These are phyloP conservation scores for Melanogrammus aeglefinus DNA, from an alignment of 2,797 vertebrate species.

Conservation along the genomic window DNA sequence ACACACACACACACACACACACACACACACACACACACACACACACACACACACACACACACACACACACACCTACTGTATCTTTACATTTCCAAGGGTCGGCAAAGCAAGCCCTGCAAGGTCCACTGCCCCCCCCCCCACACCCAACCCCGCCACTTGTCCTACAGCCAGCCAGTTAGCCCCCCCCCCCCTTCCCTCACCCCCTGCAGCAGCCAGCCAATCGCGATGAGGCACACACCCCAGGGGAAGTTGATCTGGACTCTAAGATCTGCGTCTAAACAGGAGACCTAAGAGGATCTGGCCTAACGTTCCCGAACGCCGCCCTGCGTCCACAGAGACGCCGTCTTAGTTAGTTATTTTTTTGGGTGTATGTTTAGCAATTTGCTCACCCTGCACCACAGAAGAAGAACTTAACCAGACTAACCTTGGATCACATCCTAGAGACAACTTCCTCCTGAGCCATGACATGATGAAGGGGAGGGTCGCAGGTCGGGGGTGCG, in stretches of 20 bases:
- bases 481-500: constrained; percentile 61
- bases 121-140: constrained; percentile 8
- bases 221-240: constrained; percentile 35
- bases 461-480: constrained; percentile 75
- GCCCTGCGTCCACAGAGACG: not conserved
- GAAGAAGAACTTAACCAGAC: constrained; percentile 51
- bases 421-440: constrained; percentile 71
- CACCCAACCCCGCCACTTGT: not conserved
- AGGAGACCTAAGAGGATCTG: not conserved
- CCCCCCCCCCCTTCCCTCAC: no score
- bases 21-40: no score
- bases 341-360: no score
- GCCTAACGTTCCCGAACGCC: no score
- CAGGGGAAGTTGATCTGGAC: constrained; percentile 57
- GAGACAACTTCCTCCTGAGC: constrained; percentile 74
- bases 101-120: no score
- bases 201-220: constrained; percentile 6
- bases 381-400: not conserved
- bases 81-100: no score
- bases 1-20: no score
- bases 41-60: no score
- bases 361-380: no score
- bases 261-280: not conserved
- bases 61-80: no score
- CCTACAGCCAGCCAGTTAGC: constrained; percentile 10